A percentile compares a stretch with the other conserved stretches of the same genome.
These are phyloP conservation scores for Heteromurus nitidus DNA, from an alignment of 2,888 invertebrate species.

Conservation along the genomic window DNA sequence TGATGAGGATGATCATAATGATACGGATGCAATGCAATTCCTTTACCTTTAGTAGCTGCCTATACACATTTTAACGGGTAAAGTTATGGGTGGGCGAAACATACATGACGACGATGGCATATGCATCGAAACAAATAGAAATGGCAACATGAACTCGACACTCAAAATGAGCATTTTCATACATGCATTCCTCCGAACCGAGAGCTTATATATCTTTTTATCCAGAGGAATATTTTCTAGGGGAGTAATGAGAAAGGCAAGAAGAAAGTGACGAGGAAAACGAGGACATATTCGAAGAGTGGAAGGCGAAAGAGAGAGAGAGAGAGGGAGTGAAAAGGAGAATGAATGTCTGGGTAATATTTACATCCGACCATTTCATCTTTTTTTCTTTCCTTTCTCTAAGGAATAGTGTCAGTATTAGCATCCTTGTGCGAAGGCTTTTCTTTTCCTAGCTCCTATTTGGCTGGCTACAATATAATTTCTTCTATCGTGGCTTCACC, in stretches of 20 bases:
- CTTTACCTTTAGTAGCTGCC: background rate
- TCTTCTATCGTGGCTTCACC: too few relatives aligned
- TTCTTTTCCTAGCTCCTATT: conserved; percentile 5
- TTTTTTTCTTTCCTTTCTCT: conserved; percentile 28
- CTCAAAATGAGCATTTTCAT: background rate
- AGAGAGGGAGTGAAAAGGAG: background rate
- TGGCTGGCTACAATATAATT: too few relatives aligned
- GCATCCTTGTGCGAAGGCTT: background rate
- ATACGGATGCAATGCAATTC: conserved; percentile 21
- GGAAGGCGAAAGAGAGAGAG: background rate
- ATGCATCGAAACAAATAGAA: conserved; percentile 1
- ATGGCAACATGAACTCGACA: background rate
- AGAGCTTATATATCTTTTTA: background rate
- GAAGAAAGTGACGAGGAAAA: conserved; percentile 23
- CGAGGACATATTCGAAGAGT: conserved; percentile 32
- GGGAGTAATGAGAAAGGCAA: conserved; percentile 12
- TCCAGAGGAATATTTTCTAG: background rate
- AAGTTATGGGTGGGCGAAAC: background rate
- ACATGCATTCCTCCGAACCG: background rate
- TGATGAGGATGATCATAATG: conserved; percentile 30
- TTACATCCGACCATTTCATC: conserved; percentile 40
- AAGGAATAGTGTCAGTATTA: conserved; percentile 15
- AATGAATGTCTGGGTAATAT: conserved; percentile 29
- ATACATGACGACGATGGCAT: too few relatives aligned
- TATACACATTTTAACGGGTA: background rate